A percentile compares a stretch with the other conserved stretches of the same genome.
Conservation (phyloP, 37 sponge, comb jelly and placozoan genomes). For the Spongia lamella region DNA sequence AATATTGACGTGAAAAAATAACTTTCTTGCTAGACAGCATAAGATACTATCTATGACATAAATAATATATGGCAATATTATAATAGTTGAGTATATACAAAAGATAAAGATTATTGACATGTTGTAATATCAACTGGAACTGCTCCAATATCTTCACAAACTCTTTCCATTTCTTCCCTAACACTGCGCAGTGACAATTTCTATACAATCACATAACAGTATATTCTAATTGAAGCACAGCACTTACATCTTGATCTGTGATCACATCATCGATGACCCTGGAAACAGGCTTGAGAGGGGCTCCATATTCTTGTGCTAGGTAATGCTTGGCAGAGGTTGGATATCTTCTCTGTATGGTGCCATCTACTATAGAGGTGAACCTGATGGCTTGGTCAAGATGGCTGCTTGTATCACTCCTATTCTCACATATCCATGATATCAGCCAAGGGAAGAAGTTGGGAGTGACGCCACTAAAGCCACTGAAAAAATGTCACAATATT, state of each 20-base stretch:
- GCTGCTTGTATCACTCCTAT: conserved; percentile 6
- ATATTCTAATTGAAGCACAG: too few species aligned
- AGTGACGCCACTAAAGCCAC: conserved; percentile 87
- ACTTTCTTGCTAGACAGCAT: too few species aligned
- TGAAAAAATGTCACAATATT: conserved; percentile 9
- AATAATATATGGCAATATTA: too few species aligned
- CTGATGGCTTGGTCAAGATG: conserved; percentile 33
- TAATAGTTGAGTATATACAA: too few species aligned
- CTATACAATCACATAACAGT: too few species aligned
- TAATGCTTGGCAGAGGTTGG: conserved; percentile 80
- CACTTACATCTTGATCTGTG: conserved; percentile 80
- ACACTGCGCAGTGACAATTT: conserved; percentile 6
- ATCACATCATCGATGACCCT: conserved; percentile 47
- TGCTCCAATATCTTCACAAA: conserved; percentile 24
- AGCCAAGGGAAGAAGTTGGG: conserved; percentile 86
- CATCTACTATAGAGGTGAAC: conserved; percentile 56
- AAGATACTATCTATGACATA: too few species aligned
- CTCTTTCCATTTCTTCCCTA: conserved; percentile 30
- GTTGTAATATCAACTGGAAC: conserved; percentile 11
- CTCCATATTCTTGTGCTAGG: conserved; percentile 46
- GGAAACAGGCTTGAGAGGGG: conserved; percentile 72
- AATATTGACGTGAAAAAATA: too few species aligned
- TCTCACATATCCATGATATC: conserved; percentile 69
- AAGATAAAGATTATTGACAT: too few species aligned
- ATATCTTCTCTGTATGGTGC: conserved; percentile 50